Percentiles rank a stretch among this genome's conserved stretches.
Evolutionary conservation across 2,888 invertebrate genomes (phyloP).

Genomic region (Ptilodon capucinus): DNA sequence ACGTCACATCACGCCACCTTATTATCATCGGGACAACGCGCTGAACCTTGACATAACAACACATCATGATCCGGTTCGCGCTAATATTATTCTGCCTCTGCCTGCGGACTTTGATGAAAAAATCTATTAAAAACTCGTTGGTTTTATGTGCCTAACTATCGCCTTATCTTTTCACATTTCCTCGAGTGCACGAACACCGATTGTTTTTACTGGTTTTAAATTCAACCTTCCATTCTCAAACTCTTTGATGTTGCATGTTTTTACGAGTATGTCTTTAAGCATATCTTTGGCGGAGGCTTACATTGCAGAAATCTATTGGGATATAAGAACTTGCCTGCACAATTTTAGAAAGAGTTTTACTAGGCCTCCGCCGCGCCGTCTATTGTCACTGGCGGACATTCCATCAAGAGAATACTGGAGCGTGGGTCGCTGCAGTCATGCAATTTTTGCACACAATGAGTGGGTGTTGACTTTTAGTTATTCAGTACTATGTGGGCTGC

Average conservation of each 20-base stretch:
- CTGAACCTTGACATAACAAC: conserved; percentile 63
- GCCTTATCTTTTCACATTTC: too few species aligned
- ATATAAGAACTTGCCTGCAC: too few species aligned
- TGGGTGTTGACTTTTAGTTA: background rate
- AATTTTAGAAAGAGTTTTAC: too few species aligned
- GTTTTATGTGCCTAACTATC: background rate
- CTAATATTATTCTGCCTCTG: background rate
- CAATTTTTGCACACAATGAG: background rate
- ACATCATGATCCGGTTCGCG: conserved; percentile 27
- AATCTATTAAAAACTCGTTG: background rate
- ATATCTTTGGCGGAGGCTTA: too few species aligned
- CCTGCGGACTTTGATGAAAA: background rate
- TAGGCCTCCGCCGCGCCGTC: too few species aligned
- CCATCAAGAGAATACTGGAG: background rate
- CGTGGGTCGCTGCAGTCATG: background rate
- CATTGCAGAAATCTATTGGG: too few species aligned
- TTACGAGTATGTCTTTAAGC: too few species aligned
- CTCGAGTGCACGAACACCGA: too few species aligned
- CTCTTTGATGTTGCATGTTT: too few species aligned
- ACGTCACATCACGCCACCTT: conserved; percentile 75
- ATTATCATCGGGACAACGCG: conserved; percentile 51
- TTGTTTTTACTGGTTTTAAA: too few species aligned
- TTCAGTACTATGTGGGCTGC: background rate
- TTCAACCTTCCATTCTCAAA: too few species aligned
- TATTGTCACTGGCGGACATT: background rate